phyloP scores from a whole-genome alignment of 2,797 vertebrate species.

The Poecilia picta region DNA sequence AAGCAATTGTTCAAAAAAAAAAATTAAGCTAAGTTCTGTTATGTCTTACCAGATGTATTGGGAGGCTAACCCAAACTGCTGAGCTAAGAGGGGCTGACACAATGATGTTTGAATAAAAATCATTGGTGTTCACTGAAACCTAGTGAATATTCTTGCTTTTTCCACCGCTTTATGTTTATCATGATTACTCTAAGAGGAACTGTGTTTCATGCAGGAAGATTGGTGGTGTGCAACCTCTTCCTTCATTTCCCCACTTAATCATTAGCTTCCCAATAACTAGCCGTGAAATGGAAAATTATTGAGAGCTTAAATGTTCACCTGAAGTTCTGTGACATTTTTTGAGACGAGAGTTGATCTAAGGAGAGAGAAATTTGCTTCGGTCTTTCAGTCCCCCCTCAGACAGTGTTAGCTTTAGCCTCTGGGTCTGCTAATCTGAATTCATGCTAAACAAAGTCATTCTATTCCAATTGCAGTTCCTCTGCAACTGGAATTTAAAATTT shows the following conservation, averaged over 20 bases:
- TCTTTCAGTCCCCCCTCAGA: neutral
- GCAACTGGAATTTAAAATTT: neutral
- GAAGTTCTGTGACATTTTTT: neutral
- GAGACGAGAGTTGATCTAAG: neutral
- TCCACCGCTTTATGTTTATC: neutral
- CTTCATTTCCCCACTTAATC: neutral
- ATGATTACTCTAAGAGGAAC: neutral
- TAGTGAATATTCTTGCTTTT: neutral
- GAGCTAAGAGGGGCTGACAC: neutral
- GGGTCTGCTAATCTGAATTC: neutral
- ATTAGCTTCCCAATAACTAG: neutral
- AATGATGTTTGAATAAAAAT: neutral
- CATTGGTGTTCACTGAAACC: neutral
- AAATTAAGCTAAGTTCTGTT: neutral
- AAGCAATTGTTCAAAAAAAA: neutral
- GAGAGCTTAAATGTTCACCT: neutral
- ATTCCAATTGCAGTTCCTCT: no score
- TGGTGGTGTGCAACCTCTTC: neutral
- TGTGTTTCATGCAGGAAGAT: neutral
- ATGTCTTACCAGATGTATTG: neutral
- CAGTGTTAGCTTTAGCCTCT: neutral
- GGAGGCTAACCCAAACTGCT: neutral
- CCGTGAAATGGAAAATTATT: neutral
- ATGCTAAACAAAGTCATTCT: no score
- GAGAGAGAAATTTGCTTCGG: neutral